Evolutionary conservation across 2,888 invertebrate species (phyloP), one percentile per base, ranked within the genome.

Genomic region (Stenichneumon culpator): DNA sequence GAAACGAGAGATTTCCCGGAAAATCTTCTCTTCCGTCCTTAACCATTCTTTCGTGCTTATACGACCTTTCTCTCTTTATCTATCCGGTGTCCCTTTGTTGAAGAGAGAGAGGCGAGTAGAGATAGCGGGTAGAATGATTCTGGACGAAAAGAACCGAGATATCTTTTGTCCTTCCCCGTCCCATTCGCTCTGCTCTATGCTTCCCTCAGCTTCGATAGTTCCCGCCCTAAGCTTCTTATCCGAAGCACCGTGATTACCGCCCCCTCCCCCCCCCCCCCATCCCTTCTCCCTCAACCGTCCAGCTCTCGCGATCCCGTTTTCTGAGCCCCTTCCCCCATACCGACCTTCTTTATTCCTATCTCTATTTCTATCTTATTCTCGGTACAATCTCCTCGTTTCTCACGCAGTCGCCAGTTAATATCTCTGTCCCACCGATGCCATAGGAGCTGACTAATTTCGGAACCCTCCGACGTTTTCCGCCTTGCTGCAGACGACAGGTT

Each of bases 161-260:
- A 54, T 80, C 74, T 67, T 39, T 65, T 79, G 63, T 77, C 44
- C 72, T 16, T 81, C 16, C 25, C 68, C 65, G 81, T 70, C 57
- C 19, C 22, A 14, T 52, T 65, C 32, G 36, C 39, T 11, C 57
- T 83, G 52, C 28, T 81, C 39, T 39, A 52, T 57, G 28, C 28
- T 68, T 69, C 79, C 79, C 47, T 79, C 74, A 77, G 80, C 78
- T 74, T 84, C 78, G 84, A 82, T 82, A 82, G 74, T 79, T 78
- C 78, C 74, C 82, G 79, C 84, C 84, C 82, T 88, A 87, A 87
- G 86, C 88, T 88, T 86, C 88, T 88, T 88, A 88, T 87, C 87
- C 82, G 84, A 85, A 87, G 86, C 83, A 86, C 88, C 86, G 82
- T 88, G 86, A 88, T 88, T 88, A 87, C 87, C 82, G 80, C 67